Evolutionary conservation across 2,113 vertebrate species (phyloP).

Genomic region (Charadrius vociferus): DNA sequence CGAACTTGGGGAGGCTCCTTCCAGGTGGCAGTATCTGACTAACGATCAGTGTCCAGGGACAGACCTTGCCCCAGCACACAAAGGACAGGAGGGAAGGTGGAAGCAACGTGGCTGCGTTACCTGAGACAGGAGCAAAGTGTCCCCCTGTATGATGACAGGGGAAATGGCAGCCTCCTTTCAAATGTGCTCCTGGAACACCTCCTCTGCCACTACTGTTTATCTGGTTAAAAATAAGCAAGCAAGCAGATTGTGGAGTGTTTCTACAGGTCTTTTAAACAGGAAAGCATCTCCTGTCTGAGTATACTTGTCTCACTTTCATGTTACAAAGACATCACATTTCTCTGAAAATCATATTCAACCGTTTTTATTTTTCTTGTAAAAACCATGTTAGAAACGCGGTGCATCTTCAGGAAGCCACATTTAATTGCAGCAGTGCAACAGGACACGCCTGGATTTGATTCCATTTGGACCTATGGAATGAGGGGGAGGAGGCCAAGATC

Average conservation of each 20-base stretch:
- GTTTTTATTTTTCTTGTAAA: constrained; percentile 7
- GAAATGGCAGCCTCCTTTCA: not conserved
- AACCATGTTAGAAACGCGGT: accelerated
- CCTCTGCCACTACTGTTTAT: not conserved
- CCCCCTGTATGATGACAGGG: not conserved
- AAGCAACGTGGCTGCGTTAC: accelerated
- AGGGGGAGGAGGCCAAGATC: constrained; percentile 22
- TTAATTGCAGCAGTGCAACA: not conserved
- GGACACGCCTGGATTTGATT: not conserved
- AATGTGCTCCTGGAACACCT: not conserved
- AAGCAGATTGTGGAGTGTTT: not conserved
- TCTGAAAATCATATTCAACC: not conserved
- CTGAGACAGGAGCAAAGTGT: not conserved
- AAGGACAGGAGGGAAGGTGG: not conserved
- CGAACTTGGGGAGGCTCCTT: not conserved
- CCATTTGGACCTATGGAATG: not conserved
- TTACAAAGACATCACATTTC: not conserved
- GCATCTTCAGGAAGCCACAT: not conserved
- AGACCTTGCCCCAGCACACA: not conserved
- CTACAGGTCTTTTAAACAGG: not conserved
- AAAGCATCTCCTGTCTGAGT: not conserved
- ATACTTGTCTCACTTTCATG: not conserved
- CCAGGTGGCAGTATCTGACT: not conserved
- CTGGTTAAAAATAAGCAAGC: not conserved
- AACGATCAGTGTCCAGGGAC: not conserved